These are phyloP conservation scores for Lepus americanus DNA, from an alignment of 2,113 vertebrate genomes.

Conservation along the genomic window DNA sequence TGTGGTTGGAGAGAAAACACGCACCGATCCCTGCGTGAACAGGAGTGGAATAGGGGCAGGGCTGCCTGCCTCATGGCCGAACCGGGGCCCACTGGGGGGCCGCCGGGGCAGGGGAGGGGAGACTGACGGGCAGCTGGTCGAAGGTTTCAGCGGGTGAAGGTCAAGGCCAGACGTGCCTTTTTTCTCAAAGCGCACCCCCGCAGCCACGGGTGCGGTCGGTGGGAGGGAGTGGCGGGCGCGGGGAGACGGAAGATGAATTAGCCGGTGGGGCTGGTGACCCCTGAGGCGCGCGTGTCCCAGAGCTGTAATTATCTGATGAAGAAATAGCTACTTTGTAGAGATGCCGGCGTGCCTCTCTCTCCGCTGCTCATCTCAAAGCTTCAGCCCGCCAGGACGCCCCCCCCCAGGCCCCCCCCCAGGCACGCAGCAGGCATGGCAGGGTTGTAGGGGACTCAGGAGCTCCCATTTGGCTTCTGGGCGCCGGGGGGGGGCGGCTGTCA, in stretches of 20 bases:
- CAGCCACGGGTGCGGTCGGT: not conserved
- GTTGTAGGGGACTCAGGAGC: not conserved
- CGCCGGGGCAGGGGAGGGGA: not conserved
- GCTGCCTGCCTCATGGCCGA: not conserved
- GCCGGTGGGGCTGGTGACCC: not conserved
- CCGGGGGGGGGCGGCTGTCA: too few relatives aligned
- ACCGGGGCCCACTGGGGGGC: not conserved
- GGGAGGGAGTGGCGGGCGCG: not conserved
- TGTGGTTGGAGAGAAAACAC: not conserved
- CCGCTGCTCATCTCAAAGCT: constrained; percentile 12
- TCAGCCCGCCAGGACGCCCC: not conserved
- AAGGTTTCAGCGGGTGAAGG: not conserved
- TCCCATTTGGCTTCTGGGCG: rapidly evolving
- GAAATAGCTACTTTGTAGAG: not conserved
- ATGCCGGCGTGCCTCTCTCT: too few relatives aligned
- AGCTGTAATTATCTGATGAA: constrained; percentile 28
- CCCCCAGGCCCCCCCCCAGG: not conserved
- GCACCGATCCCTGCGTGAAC: not conserved
- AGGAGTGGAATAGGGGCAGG: not conserved
- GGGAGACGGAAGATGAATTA: not conserved
- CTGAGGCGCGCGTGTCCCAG: not conserved
- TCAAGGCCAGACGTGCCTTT: not conserved
- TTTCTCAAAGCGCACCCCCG: not conserved
- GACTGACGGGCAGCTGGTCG: not conserved
- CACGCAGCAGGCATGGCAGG: not conserved